Evolutionary conservation across 2,113 vertebrate genomes (phyloP).

Genomic region (Seriola aureovittata): DNA sequence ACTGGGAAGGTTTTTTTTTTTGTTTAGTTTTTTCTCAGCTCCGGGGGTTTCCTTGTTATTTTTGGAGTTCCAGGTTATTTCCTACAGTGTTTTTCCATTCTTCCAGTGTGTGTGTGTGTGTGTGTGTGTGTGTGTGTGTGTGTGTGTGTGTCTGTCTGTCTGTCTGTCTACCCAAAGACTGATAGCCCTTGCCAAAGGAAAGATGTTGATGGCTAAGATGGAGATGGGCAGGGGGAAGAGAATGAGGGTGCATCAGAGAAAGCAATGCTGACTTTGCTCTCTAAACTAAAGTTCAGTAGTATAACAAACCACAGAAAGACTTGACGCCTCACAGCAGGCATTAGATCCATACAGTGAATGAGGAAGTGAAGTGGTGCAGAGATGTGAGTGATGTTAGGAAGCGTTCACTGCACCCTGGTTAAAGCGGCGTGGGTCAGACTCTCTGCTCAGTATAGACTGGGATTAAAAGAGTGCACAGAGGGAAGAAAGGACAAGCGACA

Average conservation of each 20-base stretch:
- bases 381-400: slow-evolving; percentile 57
- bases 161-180: slow-evolving; percentile 65
- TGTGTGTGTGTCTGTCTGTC: background rate
- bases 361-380: slow-evolving; percentile 37
- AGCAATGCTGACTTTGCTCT: slow-evolving; percentile 20
- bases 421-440: slow-evolving; percentile 31
- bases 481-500: slow-evolving; percentile 21
- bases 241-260: slow-evolving; percentile 29
- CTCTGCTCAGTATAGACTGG: slow-evolving; percentile 17
- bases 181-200: slow-evolving; percentile 81
- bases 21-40: slow-evolving; percentile 5
- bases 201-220: slow-evolving; percentile 62
- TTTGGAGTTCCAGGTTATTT: slow-evolving; percentile 32
- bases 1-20: background rate
- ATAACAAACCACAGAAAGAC: slow-evolving; percentile 10
- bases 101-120: slow-evolving; percentile 49
- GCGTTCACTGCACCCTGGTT: slow-evolving; percentile 32
- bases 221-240: slow-evolving; percentile 51
- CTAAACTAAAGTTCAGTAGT: slow-evolving; percentile 20
- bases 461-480: slow-evolving; percentile 62
- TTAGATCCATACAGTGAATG: slow-evolving; percentile 31
- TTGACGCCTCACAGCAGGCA: slow-evolving; percentile 20
- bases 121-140: slow-evolving; percentile 44
- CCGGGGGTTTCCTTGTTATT: slow-evolving; percentile 40
- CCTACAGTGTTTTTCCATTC: slow-evolving; percentile 44